These are phyloP conservation scores for Chiloscyllium punctatum DNA, from an alignment of 2,797 vertebrate genomes.

Conservation along the genomic window DNA sequence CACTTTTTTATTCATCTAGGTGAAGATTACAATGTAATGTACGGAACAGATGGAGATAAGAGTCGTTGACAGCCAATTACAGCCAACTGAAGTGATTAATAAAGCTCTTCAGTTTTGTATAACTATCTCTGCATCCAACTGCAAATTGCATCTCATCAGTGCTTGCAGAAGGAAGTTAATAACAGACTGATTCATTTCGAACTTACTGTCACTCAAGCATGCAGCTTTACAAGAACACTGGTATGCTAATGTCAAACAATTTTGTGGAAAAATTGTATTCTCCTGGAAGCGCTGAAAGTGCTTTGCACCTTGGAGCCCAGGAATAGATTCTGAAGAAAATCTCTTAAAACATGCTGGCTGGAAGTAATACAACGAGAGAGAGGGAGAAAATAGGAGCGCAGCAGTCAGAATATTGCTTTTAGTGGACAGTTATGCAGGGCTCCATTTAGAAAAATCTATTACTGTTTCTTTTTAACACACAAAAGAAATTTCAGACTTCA, in stretches of 20 bases:
- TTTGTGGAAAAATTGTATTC: conserved; percentile 34
- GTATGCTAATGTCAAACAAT: conserved; percentile 34
- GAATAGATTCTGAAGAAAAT: conserved; percentile 28
- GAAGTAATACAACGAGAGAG: conserved; percentile 7
- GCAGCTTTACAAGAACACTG: conserved; percentile 26
- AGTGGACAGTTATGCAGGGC: background rate
- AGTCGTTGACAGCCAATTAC: conserved; percentile 74
- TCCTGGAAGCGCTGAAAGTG: conserved; percentile 28
- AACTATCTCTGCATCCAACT: conserved; percentile 54
- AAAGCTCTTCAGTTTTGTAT: conserved; percentile 67
- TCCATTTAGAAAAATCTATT: conserved; percentile 25
- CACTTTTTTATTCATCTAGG: conserved; percentile 77
- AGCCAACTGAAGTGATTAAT: conserved; percentile 84
- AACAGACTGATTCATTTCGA: conserved; percentile 64
- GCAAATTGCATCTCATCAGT: conserved; percentile 80
- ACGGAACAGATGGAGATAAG: conserved; percentile 72
- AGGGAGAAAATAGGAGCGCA: background rate
- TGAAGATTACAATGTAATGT: conserved; percentile 74
- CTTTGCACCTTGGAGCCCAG: conserved; percentile 4
- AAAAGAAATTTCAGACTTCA: conserved; percentile 11
- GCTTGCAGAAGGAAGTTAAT: conserved; percentile 68
- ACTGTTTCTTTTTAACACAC: background rate
- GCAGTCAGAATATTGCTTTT: conserved; percentile 23
- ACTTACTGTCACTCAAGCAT: conserved; percentile 39
- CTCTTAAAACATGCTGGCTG: conserved; percentile 24